A percentile compares a stretch with the other conserved stretches of the same genome.
Conservation (phyloP, 2,888 invertebrate genomes). For the Euphydryas editha region DNA sequence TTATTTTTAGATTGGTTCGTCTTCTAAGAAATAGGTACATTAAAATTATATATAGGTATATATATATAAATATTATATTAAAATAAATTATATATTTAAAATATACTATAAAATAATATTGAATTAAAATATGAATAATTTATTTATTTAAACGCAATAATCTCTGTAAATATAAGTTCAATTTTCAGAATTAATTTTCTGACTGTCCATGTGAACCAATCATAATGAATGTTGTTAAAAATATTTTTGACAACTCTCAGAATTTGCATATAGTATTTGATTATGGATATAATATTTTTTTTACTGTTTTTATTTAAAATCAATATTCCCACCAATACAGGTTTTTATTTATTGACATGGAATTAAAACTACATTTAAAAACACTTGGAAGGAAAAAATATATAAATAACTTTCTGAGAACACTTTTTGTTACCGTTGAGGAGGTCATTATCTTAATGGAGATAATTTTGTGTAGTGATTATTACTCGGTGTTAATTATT, state of each 20-base stretch:
- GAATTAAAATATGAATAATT: no score
- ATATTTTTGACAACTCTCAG: neutral
- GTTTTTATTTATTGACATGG: neutral
- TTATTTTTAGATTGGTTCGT: neutral
- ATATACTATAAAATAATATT: no score
- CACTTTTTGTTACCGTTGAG: neutral
- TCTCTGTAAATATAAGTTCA: no score
- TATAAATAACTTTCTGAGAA: constrained; percentile 6
- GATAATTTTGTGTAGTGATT: neutral
- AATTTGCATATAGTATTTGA: neutral
- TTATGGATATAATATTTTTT: neutral
- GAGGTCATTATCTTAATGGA: neutral
- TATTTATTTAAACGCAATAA: no score
- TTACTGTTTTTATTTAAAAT: neutral
- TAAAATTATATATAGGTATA: no score
- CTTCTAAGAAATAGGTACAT: no score
- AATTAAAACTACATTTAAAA: no score
- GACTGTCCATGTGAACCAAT: no score
- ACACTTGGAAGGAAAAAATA: neutral
- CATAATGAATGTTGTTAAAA: no score
- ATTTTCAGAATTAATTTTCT: no score
- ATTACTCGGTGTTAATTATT: neutral
- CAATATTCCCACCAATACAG: neutral
- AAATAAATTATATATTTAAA: no score
- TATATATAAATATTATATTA: no score